phyloP scores from a whole-genome alignment of 2,888 invertebrate genomes.

The Sinotaia quadrata region DNA sequence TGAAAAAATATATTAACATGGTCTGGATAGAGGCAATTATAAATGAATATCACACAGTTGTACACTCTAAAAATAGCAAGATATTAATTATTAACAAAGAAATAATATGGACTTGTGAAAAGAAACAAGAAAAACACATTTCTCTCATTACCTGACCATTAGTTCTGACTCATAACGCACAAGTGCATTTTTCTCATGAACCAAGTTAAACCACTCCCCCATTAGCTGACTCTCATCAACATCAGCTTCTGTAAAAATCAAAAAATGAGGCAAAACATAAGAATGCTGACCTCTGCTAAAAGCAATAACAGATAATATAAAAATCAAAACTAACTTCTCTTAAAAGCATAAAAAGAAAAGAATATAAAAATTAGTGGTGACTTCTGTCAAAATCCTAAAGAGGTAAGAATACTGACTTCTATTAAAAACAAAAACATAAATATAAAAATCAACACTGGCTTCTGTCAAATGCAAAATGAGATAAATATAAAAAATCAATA shows the following conservation, averaged over 20 bases:
- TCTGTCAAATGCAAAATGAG: too few species aligned
- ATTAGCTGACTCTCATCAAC: constrained; percentile 77
- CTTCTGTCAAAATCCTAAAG: neutral
- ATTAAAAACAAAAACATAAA: too few species aligned
- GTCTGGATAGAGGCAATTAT: too few species aligned
- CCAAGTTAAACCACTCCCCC: constrained; percentile 83
- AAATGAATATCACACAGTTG: too few species aligned
- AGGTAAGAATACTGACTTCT: too few species aligned
- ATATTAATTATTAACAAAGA: neutral
- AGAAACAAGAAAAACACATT: neutral
- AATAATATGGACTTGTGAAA: neutral
- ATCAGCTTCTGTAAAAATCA: constrained; percentile 44
- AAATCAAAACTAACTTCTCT: too few species aligned
- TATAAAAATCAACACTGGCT: too few species aligned
- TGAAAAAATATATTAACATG: too few species aligned
- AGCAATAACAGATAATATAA: too few species aligned
- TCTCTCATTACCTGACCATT: constrained; percentile 77
- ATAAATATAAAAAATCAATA: too few species aligned
- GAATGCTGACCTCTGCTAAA: too few species aligned
- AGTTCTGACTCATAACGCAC: constrained; percentile 84
- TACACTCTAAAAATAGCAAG: neutral
- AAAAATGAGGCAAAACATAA: too few species aligned
- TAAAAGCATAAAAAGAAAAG: neutral
- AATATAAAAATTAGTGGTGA: neutral
- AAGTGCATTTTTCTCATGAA: constrained; percentile 81